phyloP scores from a whole-genome alignment of 2,888 invertebrate species.

The Lepidochrysops patricia region DNA sequence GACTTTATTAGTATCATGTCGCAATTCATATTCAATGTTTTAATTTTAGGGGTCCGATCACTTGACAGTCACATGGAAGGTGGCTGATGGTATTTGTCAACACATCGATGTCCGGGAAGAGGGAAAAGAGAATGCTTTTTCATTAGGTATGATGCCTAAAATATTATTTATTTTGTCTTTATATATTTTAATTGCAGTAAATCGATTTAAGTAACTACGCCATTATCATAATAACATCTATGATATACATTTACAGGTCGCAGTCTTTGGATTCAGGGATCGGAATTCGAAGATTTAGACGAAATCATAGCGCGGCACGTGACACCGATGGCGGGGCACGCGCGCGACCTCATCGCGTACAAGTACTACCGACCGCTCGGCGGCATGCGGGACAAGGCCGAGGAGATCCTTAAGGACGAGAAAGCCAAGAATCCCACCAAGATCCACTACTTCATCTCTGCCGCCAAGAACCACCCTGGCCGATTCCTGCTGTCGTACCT shows the following conservation, averaged over 20 bases:
- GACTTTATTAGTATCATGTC: neutral
- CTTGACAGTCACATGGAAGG: constrained; percentile 99
- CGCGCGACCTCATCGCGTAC: constrained; percentile 91
- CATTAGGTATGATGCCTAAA: constrained; percentile 79
- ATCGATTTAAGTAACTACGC: neutral
- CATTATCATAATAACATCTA: neutral
- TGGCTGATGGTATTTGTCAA: constrained; percentile 93
- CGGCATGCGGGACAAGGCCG: constrained; percentile 89
- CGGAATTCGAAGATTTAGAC: constrained; percentile 98
- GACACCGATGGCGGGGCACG: constrained; percentile 96
- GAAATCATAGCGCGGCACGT: constrained; percentile 98
- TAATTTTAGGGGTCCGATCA: constrained; percentile 85
- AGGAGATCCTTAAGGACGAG: constrained; percentile 90
- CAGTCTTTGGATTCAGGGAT: constrained; percentile 88
- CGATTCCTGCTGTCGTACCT: constrained; percentile 96
- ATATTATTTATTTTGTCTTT: neutral
- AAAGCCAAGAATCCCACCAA: constrained; percentile 90
- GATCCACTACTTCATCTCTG: constrained; percentile 91
- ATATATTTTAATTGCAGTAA: no score
- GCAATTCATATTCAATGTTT: neutral
- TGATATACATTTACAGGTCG: constrained; percentile 43
- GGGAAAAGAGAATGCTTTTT: constrained; percentile 96
- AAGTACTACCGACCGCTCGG: constrained; percentile 87
- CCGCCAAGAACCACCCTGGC: constrained; percentile 90
- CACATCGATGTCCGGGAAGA: constrained; percentile 97